Base-by-base conservation (phyloP, 2,113 vertebrate genomes). In the Cacatua alba region DNA sequence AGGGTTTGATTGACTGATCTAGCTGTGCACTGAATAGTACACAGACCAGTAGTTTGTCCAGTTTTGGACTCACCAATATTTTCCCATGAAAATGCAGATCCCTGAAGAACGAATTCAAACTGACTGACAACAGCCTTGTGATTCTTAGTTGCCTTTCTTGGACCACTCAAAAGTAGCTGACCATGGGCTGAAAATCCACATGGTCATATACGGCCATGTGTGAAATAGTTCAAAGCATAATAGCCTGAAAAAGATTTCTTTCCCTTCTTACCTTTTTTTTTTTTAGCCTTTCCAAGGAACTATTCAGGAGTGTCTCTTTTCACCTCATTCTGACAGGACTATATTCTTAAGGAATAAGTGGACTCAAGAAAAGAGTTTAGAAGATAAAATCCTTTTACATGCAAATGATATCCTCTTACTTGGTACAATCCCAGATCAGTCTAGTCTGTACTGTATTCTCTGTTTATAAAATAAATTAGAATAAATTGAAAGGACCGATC, bases 381-480 rank as follows among this genome's bases (percentile, higher is more conserved):
- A 94, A 92, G 60, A 84, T 28, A 78, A 71, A 94, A n/a, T 64
- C 43, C 11, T 72, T 96, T 87, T 60, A 57, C 19, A 57, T 65
- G 52, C 29, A 87, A 62, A 91, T 65, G 5, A 44, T 69, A 75
- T 71, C 39, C 24, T 82, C 74, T 84, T 64, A 55, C 14, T 31
- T 62, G 35, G 33, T 79, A 82, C 62, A 80, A 85, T 19, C 65
- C 52, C 62, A 79, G 69, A 89, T 44, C 65, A 48, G 15, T 64
- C 43, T 86, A 87, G 29, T 69, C 49, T 64, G 33, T 39, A 59
- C 55, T 67, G 23, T 63, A 75, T 74, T 88, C 31, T 89, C 57
- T 78, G 59, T 69, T 87, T 87, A 85, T 82, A 76, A 92, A 91
- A 62, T 37, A 87, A 89, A 92, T 69, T n/a, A 91, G 39, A 87